These are phyloP conservation scores for Hippocampus guttulatus DNA, from an alignment of 2,113 vertebrate genomes.

Conservation along the genomic window DNA sequence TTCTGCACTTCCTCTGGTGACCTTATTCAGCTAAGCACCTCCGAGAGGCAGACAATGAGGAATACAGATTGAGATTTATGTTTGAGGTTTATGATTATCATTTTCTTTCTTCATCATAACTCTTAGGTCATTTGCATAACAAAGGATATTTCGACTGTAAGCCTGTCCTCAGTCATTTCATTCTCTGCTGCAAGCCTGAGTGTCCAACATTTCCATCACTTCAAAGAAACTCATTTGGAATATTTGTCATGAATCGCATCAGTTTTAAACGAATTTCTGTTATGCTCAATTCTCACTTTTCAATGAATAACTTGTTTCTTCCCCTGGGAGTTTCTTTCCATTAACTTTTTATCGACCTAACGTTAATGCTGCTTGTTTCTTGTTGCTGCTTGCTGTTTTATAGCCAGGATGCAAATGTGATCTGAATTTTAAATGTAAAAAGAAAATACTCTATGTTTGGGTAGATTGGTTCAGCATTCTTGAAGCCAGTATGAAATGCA, in stretches of 20 bases:
- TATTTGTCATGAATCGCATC: slow-evolving; percentile 15
- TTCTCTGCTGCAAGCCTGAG: slow-evolving; percentile 17
- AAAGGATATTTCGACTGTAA: slow-evolving; percentile 27
- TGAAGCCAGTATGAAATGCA: slow-evolving; percentile 37
- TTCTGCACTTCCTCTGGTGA: slow-evolving; percentile 48
- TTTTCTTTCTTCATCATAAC: slow-evolving; percentile 31
- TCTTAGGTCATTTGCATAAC: slow-evolving; percentile 34
- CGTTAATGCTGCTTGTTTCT: slow-evolving; percentile 6
- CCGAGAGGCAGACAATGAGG: slow-evolving; percentile 20
- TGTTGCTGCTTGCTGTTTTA: background rate
- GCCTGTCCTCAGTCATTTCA: slow-evolving; percentile 26
- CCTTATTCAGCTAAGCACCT: slow-evolving; percentile 52
- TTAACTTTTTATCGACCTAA: background rate
- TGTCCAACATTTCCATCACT: slow-evolving; percentile 36
- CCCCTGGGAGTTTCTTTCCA: background rate
- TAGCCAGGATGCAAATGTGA: background rate
- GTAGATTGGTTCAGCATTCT: slow-evolving; percentile 33
- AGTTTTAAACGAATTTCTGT: slow-evolving; percentile 24
- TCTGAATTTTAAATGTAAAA: background rate
- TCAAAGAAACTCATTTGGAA: slow-evolving; percentile 25
- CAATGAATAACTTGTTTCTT: slow-evolving; percentile 11
- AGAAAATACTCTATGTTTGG: background rate
- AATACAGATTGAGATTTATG: slow-evolving; percentile 4
- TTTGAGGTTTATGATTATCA: slow-evolving; percentile 37
- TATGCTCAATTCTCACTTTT: slow-evolving; percentile 3